These are phyloP conservation scores for Sorex fumeus DNA, from an alignment of 2,113 vertebrate genomes.

Conservation along the genomic window DNA sequence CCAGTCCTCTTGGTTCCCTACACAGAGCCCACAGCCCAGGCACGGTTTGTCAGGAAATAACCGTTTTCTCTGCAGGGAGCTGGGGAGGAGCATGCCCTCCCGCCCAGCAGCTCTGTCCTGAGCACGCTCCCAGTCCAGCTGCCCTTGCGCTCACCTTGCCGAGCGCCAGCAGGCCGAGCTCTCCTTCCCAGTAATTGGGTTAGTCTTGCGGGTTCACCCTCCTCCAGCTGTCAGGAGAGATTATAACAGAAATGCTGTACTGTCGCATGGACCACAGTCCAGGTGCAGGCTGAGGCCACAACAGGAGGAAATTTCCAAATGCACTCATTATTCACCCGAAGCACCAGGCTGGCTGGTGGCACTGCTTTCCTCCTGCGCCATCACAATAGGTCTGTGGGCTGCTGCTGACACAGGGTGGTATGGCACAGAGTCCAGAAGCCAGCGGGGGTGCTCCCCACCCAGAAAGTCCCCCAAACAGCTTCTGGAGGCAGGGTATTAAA, in stretches of 20 bases:
- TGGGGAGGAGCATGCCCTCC: conserved; percentile 27
- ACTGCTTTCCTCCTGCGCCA: not conserved
- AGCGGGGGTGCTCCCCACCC: not conserved
- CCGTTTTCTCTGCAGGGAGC: conserved; percentile 31
- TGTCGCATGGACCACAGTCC: conserved; percentile 14
- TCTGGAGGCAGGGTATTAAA: not conserved
- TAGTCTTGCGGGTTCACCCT: conserved; percentile 54
- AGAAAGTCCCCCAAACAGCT: too few species aligned
- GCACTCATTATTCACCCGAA: conserved; percentile 43
- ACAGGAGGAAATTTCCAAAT: conserved; percentile 66
- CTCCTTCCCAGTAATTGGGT: conserved; percentile 70
- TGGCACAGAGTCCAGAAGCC: too few species aligned
- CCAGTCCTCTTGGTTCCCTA: not conserved
- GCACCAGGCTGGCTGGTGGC: not conserved
- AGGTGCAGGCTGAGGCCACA: conserved; percentile 50
- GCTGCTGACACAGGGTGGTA: not conserved
- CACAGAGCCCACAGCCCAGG: conserved; percentile 34
- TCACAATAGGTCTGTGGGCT: not conserved
- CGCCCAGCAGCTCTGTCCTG: conserved; percentile 58
- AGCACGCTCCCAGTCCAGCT: not conserved
- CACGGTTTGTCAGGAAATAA: conserved; percentile 53
- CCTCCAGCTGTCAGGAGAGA: conserved; percentile 75
- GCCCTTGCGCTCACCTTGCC: conserved; percentile 79
- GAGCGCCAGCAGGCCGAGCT: conserved; percentile 56
- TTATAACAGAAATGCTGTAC: conserved; percentile 59